A percentile compares a stretch with the other conserved stretches of the same genome.
Conservation (phyloP, 2,797 vertebrate genomes). For the Novumbra hubbsi region DNA sequence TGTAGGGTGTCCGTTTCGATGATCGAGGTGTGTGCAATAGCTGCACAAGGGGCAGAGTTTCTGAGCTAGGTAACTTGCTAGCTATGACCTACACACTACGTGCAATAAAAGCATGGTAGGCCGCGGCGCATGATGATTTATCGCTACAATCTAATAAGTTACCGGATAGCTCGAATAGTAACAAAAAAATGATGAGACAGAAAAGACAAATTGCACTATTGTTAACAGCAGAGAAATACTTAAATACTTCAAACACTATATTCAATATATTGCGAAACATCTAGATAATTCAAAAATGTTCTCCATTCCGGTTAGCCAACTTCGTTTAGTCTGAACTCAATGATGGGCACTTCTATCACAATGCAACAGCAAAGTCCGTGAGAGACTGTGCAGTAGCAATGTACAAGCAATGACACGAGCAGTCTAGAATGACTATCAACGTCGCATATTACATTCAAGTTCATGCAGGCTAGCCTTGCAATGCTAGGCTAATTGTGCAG, state of each 20-base stretch:
- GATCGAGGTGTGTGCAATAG: neutral
- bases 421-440: constrained; percentile 4
- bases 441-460: constrained; percentile 29
- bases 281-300: constrained; percentile 26
- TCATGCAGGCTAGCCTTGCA: neutral
- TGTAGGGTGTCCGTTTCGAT: neutral
- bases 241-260: neutral
- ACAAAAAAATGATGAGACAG: neutral
- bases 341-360: constrained; percentile 3
- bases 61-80: constrained; percentile 15
- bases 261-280: neutral
- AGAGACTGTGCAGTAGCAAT: neutral
- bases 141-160: constrained; percentile 14
- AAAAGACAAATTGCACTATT: neutral
- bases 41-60: neutral
- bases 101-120: constrained; percentile 51
- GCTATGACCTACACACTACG: constrained; percentile 40
- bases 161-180: constrained; percentile 11
- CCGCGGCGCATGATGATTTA: constrained; percentile 48
- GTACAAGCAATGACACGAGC: neutral
- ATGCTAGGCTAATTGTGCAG: constrained; percentile 23
- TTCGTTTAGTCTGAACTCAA: neutral
- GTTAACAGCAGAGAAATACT: neutral
- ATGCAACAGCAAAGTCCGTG: neutral
- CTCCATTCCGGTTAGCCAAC: constrained; percentile 14